Percentiles rank a stretch among this genome's conserved stretches.
Evolutionary conservation across 2,797 vertebrate species (phyloP).

Genomic region (Balearica regulorum): DNA sequence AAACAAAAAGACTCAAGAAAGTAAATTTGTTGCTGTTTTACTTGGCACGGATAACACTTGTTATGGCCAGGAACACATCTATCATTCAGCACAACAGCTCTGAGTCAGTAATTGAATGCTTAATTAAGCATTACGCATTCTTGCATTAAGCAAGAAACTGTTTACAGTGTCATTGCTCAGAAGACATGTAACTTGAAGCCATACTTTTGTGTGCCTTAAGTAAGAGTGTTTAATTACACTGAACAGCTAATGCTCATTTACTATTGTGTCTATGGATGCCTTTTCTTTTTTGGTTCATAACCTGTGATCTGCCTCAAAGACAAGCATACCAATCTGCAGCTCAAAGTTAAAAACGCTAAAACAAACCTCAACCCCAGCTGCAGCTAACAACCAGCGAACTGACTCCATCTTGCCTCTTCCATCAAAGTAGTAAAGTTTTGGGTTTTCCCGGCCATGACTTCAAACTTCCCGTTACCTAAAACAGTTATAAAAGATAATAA

Average conservation of each 20-base stretch:
- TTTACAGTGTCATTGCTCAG: not conserved
- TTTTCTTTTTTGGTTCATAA: not conserved
- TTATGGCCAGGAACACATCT: not conserved
- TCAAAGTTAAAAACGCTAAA: not conserved
- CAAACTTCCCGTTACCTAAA: constrained; percentile 21
- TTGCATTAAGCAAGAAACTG: not conserved
- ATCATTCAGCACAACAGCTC: not conserved
- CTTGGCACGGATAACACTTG: not conserved
- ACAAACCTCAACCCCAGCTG: constrained; percentile 78
- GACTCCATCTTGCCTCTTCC: constrained; percentile 88
- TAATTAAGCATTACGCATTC: not conserved
- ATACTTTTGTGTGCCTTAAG: not conserved
- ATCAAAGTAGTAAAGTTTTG: constrained; percentile 80
- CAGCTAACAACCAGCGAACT: constrained; percentile 82
- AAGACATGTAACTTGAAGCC: not conserved
- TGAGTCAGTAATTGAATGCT: not conserved
- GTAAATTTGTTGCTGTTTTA: not conserved
- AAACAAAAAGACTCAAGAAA: not conserved
- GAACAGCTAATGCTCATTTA: not conserved
- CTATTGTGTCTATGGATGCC: not conserved
- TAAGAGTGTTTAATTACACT: not conserved
- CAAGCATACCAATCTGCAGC: not conserved
- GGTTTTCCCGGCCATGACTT: constrained; percentile 76
- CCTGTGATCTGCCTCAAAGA: not conserved
- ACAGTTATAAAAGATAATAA: not conserved